Conservation (phyloP, 2,113 vertebrate genomes). For the Climacteris rufus region DNA sequence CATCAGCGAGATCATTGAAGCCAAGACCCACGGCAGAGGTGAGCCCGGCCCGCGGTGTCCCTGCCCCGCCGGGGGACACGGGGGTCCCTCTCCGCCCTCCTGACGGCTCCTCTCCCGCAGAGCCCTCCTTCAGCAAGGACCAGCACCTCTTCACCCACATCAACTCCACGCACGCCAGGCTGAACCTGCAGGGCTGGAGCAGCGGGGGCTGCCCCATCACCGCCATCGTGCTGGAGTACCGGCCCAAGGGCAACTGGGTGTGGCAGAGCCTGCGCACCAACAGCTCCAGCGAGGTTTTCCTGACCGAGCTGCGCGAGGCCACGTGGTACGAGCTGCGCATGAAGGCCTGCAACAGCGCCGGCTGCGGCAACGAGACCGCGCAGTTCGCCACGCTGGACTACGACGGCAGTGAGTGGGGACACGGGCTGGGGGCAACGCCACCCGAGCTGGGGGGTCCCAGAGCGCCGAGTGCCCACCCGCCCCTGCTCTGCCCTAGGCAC, state of each 20-base stretch:
- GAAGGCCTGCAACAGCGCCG: conserved; percentile 97
- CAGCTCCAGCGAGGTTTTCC: conserved; percentile 87
- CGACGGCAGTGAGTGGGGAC: conserved; percentile 88
- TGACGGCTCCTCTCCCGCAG: conserved; percentile 51
- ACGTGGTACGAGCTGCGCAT: conserved; percentile 99
- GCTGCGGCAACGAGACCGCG: conserved; percentile 92
- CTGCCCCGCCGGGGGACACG: fast-evolving
- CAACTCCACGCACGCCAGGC: conserved; percentile 93
- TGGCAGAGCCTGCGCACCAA: conserved; percentile 94
- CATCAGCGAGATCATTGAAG: conserved; percentile 99
- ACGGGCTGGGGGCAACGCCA: fast-evolving
- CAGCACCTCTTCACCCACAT: conserved; percentile 96
- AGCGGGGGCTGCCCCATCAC: conserved; percentile 96
- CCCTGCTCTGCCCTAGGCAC: conserved; percentile 73
- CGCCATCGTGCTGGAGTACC: conserved; percentile 88
- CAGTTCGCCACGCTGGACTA: conserved; percentile 97
- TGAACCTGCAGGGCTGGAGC: conserved; percentile 96
- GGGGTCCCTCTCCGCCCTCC: fast-evolving
- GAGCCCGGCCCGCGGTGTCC: fast-evolving
- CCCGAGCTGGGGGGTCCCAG: fast-evolving
- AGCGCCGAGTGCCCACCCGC: fast-evolving
- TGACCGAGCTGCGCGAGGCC: conserved; percentile 92
- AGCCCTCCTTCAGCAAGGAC: conserved; percentile 97
- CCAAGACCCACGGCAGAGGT: conserved; percentile 97
- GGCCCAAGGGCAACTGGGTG: conserved; percentile 92